Percentiles rank a stretch among this genome's conserved stretches.
Conservation (phyloP, 1,140 invertebrate genomes). For the Drosophila nebulosa region DNA sequence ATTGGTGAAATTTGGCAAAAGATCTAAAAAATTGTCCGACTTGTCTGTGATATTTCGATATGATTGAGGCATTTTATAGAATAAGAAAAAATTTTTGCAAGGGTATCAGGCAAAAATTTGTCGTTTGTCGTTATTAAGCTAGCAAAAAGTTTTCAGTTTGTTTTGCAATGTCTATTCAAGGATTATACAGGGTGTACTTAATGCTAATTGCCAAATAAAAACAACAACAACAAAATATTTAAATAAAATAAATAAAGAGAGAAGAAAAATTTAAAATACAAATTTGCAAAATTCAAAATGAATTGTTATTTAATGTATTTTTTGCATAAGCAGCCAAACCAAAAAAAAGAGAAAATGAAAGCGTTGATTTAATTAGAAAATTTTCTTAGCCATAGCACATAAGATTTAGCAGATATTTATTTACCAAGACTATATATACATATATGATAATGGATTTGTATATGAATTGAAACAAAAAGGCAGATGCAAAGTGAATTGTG, state of each 20-base stretch:
- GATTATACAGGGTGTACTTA: conserved; percentile 68
- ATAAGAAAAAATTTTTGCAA: not conserved
- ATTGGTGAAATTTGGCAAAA: too few species aligned
- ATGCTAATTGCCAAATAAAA: conserved; percentile 52
- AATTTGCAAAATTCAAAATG: not conserved
- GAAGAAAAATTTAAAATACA: not conserved
- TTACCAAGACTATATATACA: conserved; percentile 18
- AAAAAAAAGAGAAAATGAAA: too few species aligned
- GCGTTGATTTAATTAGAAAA: conserved; percentile 12
- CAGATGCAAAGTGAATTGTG: conserved; percentile 81
- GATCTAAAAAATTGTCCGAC: too few species aligned
- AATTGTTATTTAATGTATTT: not conserved
- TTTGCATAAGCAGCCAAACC: not conserved
- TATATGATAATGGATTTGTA: conserved; percentile 42
- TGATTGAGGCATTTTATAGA: too few species aligned
- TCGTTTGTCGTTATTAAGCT: too few species aligned
- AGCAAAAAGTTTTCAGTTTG: not conserved
- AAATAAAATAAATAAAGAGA: not conserved
- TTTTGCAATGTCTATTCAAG: conserved; percentile 36
- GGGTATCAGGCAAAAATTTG: not conserved
- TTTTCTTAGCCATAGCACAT: conserved; percentile 38
- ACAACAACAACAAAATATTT: conserved; percentile 22
- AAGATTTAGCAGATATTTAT: conserved; percentile 33
- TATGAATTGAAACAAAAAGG: conserved; percentile 54
- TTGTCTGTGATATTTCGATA: too few species aligned